These are phyloP conservation scores for Caretta caretta DNA, from an alignment of 2,113 vertebrate species.

Conservation along the genomic window DNA sequence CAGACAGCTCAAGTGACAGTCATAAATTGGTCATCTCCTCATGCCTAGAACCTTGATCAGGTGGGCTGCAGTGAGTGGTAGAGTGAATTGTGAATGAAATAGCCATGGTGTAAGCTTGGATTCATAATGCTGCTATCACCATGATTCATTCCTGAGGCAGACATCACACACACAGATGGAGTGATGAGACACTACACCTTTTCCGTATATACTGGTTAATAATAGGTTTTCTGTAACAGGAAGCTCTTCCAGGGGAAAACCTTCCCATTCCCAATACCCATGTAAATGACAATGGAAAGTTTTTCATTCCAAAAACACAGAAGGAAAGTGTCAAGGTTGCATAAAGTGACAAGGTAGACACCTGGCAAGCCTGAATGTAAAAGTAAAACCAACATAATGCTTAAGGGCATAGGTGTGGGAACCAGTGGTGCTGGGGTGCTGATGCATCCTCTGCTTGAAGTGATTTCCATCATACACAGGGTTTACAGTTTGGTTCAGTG, in stretches of 20 bases:
- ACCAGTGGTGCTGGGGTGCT: too few species aligned
- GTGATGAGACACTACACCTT: constrained; percentile 65
- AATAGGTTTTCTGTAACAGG: constrained; percentile 65
- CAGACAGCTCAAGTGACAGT: constrained; percentile 37
- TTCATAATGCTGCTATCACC: constrained; percentile 71
- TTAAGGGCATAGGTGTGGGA: too few species aligned
- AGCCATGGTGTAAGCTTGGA: constrained; percentile 59
- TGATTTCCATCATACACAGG: too few species aligned
- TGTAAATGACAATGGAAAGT: constrained; percentile 45
- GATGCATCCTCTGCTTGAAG: too few species aligned
- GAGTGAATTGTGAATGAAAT: constrained; percentile 38
- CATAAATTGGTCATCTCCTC: background rate
- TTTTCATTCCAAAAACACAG: constrained; percentile 18
- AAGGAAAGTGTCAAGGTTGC: background rate
- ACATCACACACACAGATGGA: constrained; percentile 71
- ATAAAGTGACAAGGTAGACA: background rate
- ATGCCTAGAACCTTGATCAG: constrained; percentile 57
- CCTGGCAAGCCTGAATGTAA: background rate
- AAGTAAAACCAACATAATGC: background rate
- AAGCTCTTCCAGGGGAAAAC: constrained; percentile 47
- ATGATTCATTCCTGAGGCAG: constrained; percentile 72
- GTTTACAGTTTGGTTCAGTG: too few species aligned
- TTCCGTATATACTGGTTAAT: constrained; percentile 74
- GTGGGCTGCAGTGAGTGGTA: constrained; percentile 33
- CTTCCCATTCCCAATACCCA: constrained; percentile 69